Conservation (phyloP, 1,140 invertebrate genomes). For the Formica selysi region DNA sequence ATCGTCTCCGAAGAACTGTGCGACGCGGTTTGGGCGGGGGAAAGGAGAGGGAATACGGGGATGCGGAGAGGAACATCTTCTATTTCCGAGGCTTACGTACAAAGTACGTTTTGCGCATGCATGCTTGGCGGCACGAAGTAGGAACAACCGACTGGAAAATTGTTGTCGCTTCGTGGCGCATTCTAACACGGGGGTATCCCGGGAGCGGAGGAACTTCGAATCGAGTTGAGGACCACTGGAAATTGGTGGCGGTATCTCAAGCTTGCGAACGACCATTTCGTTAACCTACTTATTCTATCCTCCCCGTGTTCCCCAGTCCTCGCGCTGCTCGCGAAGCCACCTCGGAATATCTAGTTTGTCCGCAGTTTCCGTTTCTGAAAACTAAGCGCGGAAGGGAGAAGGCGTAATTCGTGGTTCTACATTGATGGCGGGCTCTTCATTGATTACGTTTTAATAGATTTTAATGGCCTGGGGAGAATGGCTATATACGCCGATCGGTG, state of each 20-base stretch:
- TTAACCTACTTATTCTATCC: slow-evolving; percentile 76
- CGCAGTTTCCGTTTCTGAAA: slow-evolving; percentile 49
- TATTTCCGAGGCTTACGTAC: slow-evolving; percentile 73
- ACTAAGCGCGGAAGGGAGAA: slow-evolving; percentile 42
- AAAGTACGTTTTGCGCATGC: slow-evolving; percentile 75
- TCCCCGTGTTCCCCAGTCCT: slow-evolving; percentile 26
- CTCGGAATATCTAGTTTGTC: slow-evolving; percentile 61
- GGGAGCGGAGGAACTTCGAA: slow-evolving; percentile 64
- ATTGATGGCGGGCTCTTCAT: slow-evolving; percentile 23
- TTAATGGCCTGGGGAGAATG: not conserved
- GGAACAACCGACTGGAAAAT: slow-evolving; percentile 75
- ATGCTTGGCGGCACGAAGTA: slow-evolving; percentile 63
- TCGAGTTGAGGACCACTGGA: slow-evolving; percentile 72
- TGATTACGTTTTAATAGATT: slow-evolving; percentile 68
- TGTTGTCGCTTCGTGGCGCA: slow-evolving; percentile 70
- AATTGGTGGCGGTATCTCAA: slow-evolving; percentile 75
- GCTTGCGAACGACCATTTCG: slow-evolving; percentile 75
- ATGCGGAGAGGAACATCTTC: slow-evolving; percentile 58
- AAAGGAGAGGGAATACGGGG: not conserved
- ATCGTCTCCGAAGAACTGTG: slow-evolving; percentile 22
- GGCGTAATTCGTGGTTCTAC: slow-evolving; percentile 49
- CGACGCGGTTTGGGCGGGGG: not conserved
- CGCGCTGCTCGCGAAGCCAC: slow-evolving; percentile 13
- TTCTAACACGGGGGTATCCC: slow-evolving; percentile 42
- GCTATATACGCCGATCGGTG: not conserved